Evolutionary conservation across 2,113 vertebrate genomes (phyloP), one percentile per base, ranked within the genome.

Genomic region (Anguilla japonica): DNA sequence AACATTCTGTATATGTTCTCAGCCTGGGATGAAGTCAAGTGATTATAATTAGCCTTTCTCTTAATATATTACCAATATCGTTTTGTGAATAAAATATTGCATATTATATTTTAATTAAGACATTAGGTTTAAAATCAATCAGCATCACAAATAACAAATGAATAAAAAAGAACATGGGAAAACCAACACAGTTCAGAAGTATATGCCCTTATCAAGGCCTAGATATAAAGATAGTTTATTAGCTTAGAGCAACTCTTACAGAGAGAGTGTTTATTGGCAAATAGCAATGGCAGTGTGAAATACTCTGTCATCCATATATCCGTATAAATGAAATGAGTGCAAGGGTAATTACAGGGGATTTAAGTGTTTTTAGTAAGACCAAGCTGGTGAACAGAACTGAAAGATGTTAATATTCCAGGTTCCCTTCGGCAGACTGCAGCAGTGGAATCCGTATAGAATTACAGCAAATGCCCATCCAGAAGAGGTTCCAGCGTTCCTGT

Each of bases 1-100:
- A 63, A 82, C 56, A 81, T 86, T 78, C 78, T 86, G 79, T 86
- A 86, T 57, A 86, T 86, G 85, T 81, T 60, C 41, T 86, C 34
- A 63, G 16, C 56, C 22, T 86, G 53, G 34, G 41, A 86, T 81
- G 60, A 82, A 39, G 63, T 82, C 50, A 67, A 80, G 57, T 79
- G 40, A 81, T 67, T 67, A 81, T 82, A 86, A 13, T 75, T 43
- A 40, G 56, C 75, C 50, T 80, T 41, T 43, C 11, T 81, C 79
- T 86, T 43, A 86, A 63, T 43, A 86, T 81, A 82, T n/a, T 84
- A 11, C 60, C 41, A 4, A 85, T 46, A 80, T 46, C 46, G 53
- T 41, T 86, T 81, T 86, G 41, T 56, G 81, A 67, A 86, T 82
- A 86, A 81, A 82, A 86, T 86, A 82, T 9, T 43, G 79, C 15